A percentile compares a stretch with the other conserved stretches of the same genome.
phyloP scores from a whole-genome alignment of 2,113 vertebrate genomes.

The Chrysemys picta region DNA sequence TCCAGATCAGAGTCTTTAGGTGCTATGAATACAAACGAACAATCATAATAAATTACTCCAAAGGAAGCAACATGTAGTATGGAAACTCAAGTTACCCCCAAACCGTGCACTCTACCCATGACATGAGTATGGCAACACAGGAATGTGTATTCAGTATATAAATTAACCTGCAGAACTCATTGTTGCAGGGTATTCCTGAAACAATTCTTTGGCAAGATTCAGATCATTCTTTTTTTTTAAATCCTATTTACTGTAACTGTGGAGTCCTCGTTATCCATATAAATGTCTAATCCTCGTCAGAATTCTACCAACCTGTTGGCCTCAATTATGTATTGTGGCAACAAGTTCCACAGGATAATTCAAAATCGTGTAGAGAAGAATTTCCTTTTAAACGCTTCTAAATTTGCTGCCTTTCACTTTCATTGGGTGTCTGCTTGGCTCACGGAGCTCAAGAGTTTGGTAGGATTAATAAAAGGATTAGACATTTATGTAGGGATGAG shows the following conservation, averaged over 20 bases:
- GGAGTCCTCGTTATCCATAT: background rate
- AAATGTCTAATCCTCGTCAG: background rate
- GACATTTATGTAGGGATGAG: background rate
- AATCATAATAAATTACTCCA: background rate
- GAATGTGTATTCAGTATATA: background rate
- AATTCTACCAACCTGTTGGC: background rate
- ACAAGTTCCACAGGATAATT: background rate
- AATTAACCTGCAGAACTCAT: background rate
- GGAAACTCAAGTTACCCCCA: background rate
- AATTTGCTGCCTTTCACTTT: background rate
- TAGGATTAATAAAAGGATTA: background rate
- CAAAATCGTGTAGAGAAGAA: background rate
- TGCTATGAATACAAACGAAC: background rate
- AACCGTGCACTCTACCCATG: background rate
- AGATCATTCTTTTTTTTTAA: background rate
- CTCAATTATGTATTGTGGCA: background rate
- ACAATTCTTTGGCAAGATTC: background rate
- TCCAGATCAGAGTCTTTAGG: background rate
- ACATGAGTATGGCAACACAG: background rate
- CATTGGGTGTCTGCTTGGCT: background rate
- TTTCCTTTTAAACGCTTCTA: background rate
- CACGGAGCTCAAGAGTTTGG: background rate
- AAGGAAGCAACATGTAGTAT: background rate
- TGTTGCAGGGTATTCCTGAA: background rate
- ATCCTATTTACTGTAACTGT: background rate